Conservation (phyloP, 2,797 vertebrate genomes). For the Acridotheres tristis region DNA sequence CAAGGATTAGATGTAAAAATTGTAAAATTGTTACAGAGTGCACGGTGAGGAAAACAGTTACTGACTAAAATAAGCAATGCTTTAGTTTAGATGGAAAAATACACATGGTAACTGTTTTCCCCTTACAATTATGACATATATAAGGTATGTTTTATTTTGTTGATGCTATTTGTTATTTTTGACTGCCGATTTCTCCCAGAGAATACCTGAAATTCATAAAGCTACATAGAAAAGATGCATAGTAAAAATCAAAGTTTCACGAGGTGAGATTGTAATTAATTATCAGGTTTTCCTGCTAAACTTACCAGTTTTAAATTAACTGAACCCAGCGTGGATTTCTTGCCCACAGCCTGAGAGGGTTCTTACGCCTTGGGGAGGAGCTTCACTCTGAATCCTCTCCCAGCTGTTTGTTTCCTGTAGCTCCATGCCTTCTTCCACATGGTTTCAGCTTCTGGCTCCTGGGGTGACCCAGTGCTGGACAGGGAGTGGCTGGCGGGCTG, state of each 20-base stretch:
- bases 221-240: background rate
- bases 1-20: background rate
- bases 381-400: background rate
- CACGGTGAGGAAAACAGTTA: background rate
- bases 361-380: background rate
- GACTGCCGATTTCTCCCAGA: background rate
- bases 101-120: background rate
- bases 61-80: background rate
- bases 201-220: background rate
- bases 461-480: background rate
- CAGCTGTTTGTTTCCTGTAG: background rate
- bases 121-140: background rate
- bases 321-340: background rate
- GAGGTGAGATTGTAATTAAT: background rate
- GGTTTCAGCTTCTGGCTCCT: background rate
- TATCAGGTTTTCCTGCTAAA: background rate
- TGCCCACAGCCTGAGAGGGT: accelerated
- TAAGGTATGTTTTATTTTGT: background rate
- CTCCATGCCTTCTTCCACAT: background rate
- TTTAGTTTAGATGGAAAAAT: background rate
- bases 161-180: background rate
- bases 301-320: background rate
- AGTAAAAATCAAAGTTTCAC: background rate
- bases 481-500: accelerated
- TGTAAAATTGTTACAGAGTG: background rate